Evolutionary conservation across 1,140 invertebrate species (phyloP), one percentile per base, ranked within the genome.

Genomic region (Diuraphis noxia): DNA sequence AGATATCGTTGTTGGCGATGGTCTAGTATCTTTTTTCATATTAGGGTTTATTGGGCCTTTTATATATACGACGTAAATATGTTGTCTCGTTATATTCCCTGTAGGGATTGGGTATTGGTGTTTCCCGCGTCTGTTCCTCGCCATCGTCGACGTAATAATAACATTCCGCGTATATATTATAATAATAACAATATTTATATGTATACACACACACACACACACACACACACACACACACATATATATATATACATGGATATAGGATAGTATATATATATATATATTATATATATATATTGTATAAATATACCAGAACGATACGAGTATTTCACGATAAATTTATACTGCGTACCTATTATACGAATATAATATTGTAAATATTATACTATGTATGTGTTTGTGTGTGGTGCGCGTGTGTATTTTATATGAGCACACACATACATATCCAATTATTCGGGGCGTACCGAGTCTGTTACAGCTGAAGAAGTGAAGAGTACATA

Each of bases 31-130:
- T 81, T 91, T 91, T 91, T 91, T 91, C 89, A 40, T 91, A 91
- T 91, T 89, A 91, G 89, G 43, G 72, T 91, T 91, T 91, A 91
- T 91, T 91, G 89, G 72, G 77, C 89, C 41, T 40, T 91, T 91
- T 91, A 91, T 91, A 91, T 91, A 91, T 91, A 91, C 89, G 89
- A 52, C 89, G 72, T 81, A 91, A 91, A 91, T 91, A 91, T 82
- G 89, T 91, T 82, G 89, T 82, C 89, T 91, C 89, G 89, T 91
- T 91, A 91, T 81, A 91, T 91, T 82, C 89, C 77, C 89, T n/a
- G 72, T 40, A 91, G 89, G 77, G 72, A 91, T 91, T 82, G 77
- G 77, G 25, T 91, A 91, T 91, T 91, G 89, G 89, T 52, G 89
- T 90, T 90, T 79, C 34, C 38, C 72, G 63, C 88, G 63, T 89